These are phyloP conservation scores for Lasioglossum calceatum DNA, from an alignment of 2,888 invertebrate genomes.

Conservation along the genomic window DNA sequence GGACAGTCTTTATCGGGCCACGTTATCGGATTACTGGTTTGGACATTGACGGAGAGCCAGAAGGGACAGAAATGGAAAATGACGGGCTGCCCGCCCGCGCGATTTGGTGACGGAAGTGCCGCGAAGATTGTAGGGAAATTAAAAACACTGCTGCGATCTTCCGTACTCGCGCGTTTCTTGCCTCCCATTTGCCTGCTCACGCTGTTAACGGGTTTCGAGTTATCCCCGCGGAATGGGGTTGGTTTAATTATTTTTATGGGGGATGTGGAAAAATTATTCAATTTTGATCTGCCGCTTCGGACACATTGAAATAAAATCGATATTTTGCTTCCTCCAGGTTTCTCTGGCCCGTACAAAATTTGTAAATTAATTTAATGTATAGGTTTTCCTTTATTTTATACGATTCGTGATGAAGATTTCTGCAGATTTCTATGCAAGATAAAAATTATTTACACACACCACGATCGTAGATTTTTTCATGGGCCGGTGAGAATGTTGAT, in stretches of 20 bases:
- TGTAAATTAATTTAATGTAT: neutral
- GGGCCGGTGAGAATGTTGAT: constrained; percentile 25
- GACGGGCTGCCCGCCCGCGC: neutral
- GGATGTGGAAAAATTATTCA: neutral
- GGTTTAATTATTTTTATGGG: neutral
- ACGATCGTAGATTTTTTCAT: constrained; percentile 1
- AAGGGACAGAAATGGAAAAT: constrained; percentile 39
- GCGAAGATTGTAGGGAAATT: constrained; percentile 27
- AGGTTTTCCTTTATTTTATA: too few relatives aligned
- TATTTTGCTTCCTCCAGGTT: neutral
- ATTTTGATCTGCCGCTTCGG: neutral
- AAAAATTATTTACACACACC: too few relatives aligned
- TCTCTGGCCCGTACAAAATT: neutral
- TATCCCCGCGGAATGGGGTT: neutral
- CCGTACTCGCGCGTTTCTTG: neutral
- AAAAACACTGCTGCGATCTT: neutral
- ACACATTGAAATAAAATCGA: neutral
- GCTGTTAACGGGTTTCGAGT: neutral
- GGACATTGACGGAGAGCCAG: neutral
- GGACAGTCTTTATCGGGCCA: constrained; percentile 27
- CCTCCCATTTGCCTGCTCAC: neutral
- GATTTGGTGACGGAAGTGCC: constrained; percentile 34
- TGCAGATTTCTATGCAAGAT: too few relatives aligned
- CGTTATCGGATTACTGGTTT: constrained; percentile 43
- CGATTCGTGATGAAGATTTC: too few relatives aligned